These are phyloP conservation scores for Aethes cnicana DNA, from an alignment of 2,888 invertebrate species.

Conservation along the genomic window DNA sequence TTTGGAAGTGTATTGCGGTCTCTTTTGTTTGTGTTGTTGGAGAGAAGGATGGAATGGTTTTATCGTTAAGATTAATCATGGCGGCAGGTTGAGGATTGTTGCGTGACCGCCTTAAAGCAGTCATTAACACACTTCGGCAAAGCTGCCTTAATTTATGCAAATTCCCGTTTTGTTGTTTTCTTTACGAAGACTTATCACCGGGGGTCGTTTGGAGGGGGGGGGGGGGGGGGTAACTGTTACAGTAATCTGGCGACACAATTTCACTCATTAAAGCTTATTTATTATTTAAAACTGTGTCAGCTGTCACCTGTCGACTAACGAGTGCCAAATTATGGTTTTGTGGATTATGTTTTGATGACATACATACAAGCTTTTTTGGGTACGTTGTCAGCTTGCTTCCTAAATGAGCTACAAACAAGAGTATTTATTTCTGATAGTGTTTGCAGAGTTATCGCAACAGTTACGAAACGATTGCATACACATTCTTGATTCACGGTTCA, in stretches of 20 bases:
- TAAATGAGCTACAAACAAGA: no score
- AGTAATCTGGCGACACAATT: conserved; percentile 24
- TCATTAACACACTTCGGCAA: conserved; percentile 65
- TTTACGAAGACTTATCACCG: conserved; percentile 55
- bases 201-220: conserved; percentile 46
- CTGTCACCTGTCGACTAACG: conserved; percentile 24
- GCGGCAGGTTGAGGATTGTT: conserved; percentile 15
- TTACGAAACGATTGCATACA: no score
- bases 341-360: no score
- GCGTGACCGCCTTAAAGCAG: conserved; percentile 60
- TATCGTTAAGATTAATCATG: conserved; percentile 23
- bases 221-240: conserved; percentile 36
- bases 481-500: no score
- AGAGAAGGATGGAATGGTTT: conserved; percentile 9
- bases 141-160: conserved; percentile 65
- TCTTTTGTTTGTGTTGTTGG: not conserved
- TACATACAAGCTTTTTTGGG: no score
- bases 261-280: conserved; percentile 27
- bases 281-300: conserved; percentile 26
- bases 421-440: no score
- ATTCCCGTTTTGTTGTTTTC: conserved; percentile 74
- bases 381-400: no score
- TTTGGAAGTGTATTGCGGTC: conserved; percentile 2
- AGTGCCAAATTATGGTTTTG: conserved; percentile 4
- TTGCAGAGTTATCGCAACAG: no score